Evolutionary conservation across 1,140 invertebrate genomes (phyloP).

Genomic region (Gonatopus flavifemur): DNA sequence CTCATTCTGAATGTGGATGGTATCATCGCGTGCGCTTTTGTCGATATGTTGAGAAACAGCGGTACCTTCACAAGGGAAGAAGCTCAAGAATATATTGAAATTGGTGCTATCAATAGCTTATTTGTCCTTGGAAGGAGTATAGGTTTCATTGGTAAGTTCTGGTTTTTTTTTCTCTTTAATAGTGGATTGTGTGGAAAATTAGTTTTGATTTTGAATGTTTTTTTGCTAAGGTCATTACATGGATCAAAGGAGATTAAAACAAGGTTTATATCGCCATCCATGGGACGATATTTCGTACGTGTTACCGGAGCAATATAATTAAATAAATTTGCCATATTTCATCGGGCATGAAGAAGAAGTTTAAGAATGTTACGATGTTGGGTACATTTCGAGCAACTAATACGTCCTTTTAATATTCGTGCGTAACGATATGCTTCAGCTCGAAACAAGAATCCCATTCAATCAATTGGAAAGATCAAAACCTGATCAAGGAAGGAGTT

Average conservation of each 20-base stretch:
- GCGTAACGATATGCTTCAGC: too few relatives aligned
- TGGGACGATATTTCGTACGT: conserved; percentile 99
- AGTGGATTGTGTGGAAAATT: neutral
- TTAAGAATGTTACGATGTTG: too few relatives aligned
- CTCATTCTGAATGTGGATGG: conserved; percentile 99
- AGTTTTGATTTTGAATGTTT: neutral
- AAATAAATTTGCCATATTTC: conserved; percentile 20
- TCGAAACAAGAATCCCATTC: too few relatives aligned
- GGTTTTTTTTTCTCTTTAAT: conserved; percentile 1
- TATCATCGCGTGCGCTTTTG: conserved; percentile 95
- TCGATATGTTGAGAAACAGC: conserved; percentile 91
- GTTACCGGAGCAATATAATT: conserved; percentile 76
- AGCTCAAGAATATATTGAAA: conserved; percentile 96
- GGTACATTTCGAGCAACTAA: too few relatives aligned
- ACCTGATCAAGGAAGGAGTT: too few relatives aligned
- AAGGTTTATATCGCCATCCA: conserved; percentile 98
- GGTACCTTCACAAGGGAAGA: conserved; percentile 96
- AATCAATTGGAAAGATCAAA: too few relatives aligned
- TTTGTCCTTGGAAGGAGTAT: conserved; percentile 98
- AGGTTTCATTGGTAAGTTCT: conserved; percentile 92
- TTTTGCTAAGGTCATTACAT: conserved; percentile 82
- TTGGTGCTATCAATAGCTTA: conserved; percentile 96
- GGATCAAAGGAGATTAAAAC: conserved; percentile 98
- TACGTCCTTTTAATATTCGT: too few relatives aligned
- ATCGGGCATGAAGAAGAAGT: too few relatives aligned